phyloP scores from a whole-genome alignment of 2,113 vertebrate genomes.

The Taurulus bubalis region DNA sequence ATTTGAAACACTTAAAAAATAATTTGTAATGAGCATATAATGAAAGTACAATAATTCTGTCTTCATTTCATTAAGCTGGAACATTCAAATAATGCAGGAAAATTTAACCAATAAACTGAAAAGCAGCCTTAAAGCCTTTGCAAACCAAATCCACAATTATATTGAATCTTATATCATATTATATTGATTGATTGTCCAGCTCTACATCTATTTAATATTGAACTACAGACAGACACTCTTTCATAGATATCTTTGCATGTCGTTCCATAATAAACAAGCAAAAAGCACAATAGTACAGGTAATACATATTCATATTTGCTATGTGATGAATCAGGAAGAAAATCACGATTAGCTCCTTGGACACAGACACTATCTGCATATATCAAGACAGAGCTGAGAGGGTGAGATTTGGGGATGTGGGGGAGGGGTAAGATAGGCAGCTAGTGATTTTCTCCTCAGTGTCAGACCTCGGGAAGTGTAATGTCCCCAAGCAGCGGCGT shows the following conservation, averaged over 20 bases:
- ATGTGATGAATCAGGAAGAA: constrained; percentile 1
- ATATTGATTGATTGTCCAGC: not conserved
- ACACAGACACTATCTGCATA: constrained; percentile 17
- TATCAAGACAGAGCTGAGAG: constrained; percentile 4
- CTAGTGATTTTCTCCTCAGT: constrained; percentile 41
- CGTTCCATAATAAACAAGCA: not conserved
- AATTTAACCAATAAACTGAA: not conserved
- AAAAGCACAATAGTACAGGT: not conserved
- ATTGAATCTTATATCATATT: constrained; percentile 6
- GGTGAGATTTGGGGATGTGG: constrained; percentile 3
- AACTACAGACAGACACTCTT: not conserved
- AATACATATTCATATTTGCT: not conserved
- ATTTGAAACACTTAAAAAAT: not conserved
- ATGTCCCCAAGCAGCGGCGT: constrained; percentile 53
- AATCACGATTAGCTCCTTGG: constrained; percentile 5
- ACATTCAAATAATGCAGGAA: not conserved
- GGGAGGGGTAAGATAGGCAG: constrained; percentile 18
- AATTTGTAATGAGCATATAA: not conserved
- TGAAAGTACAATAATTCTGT: not conserved
- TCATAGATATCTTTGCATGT: not conserved
- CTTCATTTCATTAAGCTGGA: not conserved
- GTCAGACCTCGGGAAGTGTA: constrained; percentile 45
- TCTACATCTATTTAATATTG: not conserved
- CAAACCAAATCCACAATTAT: not conserved
- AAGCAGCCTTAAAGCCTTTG: not conserved